These are phyloP conservation scores for Zoanthus gigantus DNA, from an alignment of 92 coral and sea anemone species.

Conservation along the genomic window DNA sequence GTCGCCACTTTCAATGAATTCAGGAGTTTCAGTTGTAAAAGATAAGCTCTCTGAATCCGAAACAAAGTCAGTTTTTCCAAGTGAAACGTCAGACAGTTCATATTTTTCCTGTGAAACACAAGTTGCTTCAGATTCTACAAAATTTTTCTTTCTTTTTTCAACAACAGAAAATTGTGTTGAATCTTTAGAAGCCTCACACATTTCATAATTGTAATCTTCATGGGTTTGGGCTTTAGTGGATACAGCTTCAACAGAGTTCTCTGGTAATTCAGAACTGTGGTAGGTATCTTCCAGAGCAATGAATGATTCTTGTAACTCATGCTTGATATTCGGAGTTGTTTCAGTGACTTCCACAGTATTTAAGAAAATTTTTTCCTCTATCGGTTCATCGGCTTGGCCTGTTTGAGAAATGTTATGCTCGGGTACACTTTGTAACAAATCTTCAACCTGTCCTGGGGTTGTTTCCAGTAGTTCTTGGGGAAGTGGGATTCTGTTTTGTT, in stretches of 20 bases:
- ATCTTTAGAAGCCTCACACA: not conserved
- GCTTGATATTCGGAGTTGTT: not conserved
- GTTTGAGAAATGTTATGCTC: not conserved
- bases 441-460: not conserved
- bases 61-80: constrained; percentile 25
- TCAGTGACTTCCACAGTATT: not conserved
- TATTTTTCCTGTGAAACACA: constrained; percentile 25
- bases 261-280: constrained; percentile 14
- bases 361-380: not conserved
- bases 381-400: not conserved
- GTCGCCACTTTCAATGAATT: constrained; percentile 31
- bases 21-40: constrained; percentile 45
- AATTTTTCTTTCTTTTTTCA: constrained; percentile 13
- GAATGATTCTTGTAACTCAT: not conserved
- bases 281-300: constrained; percentile 2
- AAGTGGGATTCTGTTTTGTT: not conserved
- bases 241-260: constrained; percentile 8
- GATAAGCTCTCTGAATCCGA: constrained; percentile 38
- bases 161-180: constrained; percentile 14
- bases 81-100: constrained; percentile 21
- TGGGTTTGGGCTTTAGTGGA: constrained; percentile 4
- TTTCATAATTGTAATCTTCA: not conserved
- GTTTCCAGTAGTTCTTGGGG: not conserved
- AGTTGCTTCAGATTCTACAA: constrained; percentile 29
- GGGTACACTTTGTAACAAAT: not conserved